These are phyloP conservation scores for Calephelis nemesis DNA, from an alignment of 1,140 invertebrate genomes.

Conservation along the genomic window DNA sequence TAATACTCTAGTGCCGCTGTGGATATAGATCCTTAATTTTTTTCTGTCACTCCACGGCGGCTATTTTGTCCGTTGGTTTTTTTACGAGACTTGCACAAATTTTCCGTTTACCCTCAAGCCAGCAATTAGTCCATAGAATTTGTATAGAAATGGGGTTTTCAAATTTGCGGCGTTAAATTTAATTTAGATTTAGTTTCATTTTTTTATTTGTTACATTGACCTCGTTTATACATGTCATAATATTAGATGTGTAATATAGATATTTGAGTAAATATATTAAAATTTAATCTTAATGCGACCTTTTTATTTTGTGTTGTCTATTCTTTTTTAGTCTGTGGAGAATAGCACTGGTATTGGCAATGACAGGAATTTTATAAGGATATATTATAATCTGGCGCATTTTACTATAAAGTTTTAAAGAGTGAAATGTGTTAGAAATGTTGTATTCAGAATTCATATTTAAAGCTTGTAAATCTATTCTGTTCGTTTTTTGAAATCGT, in stretches of 20 bases:
- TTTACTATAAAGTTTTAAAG: not conserved
- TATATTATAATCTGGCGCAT: not conserved
- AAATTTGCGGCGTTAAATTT: slow-evolving; percentile 45
- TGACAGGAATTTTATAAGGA: not conserved
- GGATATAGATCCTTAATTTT: slow-evolving; percentile 18
- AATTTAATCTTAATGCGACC: slow-evolving; percentile 37
- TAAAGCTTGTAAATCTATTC: not conserved
- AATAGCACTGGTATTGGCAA: slow-evolving; percentile 10
- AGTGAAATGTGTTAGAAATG: not conserved
- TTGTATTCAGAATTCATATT: not conserved
- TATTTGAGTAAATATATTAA: slow-evolving; percentile 58
- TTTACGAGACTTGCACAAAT: slow-evolving; percentile 38
- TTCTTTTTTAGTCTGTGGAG: slow-evolving; percentile 30
- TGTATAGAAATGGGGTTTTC: slow-evolving; percentile 46
- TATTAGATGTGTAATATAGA: slow-evolving; percentile 73
- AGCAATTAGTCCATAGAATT: slow-evolving; percentile 36
- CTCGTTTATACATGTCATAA: slow-evolving; percentile 67
- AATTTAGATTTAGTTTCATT: slow-evolving; percentile 47
- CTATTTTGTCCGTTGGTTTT: slow-evolving; percentile 14
- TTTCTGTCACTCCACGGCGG: slow-evolving; percentile 28
- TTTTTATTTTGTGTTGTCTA: slow-evolving; percentile 42
- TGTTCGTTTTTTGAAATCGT: not conserved
- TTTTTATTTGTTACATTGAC: slow-evolving; percentile 55
- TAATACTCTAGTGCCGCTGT: slow-evolving; percentile 44
- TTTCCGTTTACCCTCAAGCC: slow-evolving; percentile 26